Base-by-base conservation (phyloP, 2,888 invertebrate species). In the Erebia epiphron region DNA sequence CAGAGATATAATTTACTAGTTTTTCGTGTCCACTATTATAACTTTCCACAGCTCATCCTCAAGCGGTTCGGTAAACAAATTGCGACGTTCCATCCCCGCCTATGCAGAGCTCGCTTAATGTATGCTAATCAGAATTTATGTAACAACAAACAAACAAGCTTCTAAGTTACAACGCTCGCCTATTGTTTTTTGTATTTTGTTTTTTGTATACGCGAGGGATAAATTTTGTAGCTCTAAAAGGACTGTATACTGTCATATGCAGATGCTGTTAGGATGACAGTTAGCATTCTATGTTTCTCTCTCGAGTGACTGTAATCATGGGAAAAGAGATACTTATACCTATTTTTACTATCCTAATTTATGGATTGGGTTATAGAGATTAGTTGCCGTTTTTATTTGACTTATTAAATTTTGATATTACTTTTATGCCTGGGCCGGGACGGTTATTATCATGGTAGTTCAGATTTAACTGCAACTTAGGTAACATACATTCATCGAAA, bases 1-100 rank as follows among this genome's bases (percentile, higher is more conserved):
- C n/a, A 14, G 54, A 54, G 41, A 41, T 41, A 91, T n/a, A n/a
- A n/a, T 92, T 91, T 87, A 61, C n/a, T 43, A 86, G 91, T 92
- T 92, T 92, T 92, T 92, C 88, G 90, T 86, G 86, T 87, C 82
- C 79, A 82, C 77, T 79, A 79, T 82, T 77, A 69, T 71, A 64
- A 72, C 71, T 76, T 70, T 61, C 73, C 71, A 73, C 75, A 76
- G 75, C 73, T 75, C 64, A 75, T 69, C 68, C 74, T 72, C 70
- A 65, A 56, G 65, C 75, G 73, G 68, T 65, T 70, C 67, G 68
- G 60, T 61, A 70, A 74, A 80, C 74, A 77, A 76, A 80, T 80
- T 66, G 75, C 74, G 70, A 61, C 70, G 73, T 76, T 79, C 76
- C 74, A 76, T 71, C 75, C 72, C 73, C 71, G 77, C 75, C 78